These are phyloP conservation scores for Heliangelus exortis DNA, from an alignment of 2,797 vertebrate species.

Conservation along the genomic window DNA sequence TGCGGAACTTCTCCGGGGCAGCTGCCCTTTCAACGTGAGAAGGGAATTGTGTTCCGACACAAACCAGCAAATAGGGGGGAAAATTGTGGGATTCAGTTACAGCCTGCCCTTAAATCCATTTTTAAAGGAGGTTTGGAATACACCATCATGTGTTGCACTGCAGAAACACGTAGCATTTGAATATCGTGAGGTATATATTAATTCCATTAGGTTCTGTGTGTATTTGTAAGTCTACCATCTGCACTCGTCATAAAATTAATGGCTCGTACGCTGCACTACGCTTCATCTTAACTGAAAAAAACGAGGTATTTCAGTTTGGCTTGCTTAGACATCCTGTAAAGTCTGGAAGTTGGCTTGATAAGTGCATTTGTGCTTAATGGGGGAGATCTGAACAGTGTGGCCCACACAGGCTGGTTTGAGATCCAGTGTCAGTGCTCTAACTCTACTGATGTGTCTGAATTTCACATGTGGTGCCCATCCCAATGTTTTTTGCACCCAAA, in stretches of 20 bases:
- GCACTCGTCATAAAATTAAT: constrained; percentile 21
- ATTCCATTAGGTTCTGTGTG: neutral
- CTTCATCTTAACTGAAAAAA: neutral
- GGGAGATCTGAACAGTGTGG: neutral
- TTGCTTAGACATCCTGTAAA: neutral
- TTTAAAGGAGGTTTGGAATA: neutral
- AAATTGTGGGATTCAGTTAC: neutral
- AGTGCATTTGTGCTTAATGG: neutral
- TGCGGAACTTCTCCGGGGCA: too few relatives aligned
- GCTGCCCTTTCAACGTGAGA: neutral
- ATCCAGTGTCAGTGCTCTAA: too few relatives aligned
- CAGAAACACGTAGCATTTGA: neutral
- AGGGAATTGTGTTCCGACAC: too few relatives aligned
- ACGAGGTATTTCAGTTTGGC: neutral
- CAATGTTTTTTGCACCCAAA: neutral
- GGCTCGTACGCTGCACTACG: neutral
- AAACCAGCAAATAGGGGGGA: rapidly evolving
- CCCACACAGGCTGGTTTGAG: neutral
- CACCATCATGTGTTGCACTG: neutral
- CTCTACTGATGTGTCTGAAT: neutral
- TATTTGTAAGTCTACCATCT: constrained; percentile 28
- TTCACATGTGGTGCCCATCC: neutral
- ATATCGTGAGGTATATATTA: neutral
- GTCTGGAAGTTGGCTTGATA: neutral
- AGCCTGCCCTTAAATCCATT: neutral